Conservation (phyloP, 1,140 invertebrate species). For the Oreohelix idahoensis region DNA sequence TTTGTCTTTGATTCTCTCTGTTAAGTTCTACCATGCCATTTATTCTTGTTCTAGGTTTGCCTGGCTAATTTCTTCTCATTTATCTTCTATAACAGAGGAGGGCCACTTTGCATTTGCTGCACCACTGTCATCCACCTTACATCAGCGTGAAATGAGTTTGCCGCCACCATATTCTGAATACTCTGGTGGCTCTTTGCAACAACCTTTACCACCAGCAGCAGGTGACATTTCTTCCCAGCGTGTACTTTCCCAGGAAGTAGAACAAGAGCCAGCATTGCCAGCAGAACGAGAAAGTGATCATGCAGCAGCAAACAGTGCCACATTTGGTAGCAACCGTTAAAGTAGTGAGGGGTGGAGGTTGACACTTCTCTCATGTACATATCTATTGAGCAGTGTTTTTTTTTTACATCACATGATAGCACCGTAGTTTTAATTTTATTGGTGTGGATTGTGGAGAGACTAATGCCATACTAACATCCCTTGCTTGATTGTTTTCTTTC, state of each 20-base stretch:
- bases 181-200: not conserved
- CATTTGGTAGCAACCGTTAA: not conserved
- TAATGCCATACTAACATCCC: no score
- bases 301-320: not conserved
- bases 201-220: not conserved
- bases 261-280: not conserved
- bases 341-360: not conserved
- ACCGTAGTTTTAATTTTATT: no score
- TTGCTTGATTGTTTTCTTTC: no score
- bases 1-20: not conserved
- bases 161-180: slow-evolving; percentile 10
- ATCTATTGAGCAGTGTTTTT: not conserved
- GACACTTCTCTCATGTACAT: not conserved
- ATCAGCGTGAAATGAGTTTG: not conserved
- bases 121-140: not conserved
- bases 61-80: not conserved
- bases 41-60: not conserved
- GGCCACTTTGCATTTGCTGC: not conserved
- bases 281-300: not conserved
- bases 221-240: not conserved
- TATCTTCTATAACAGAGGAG: not conserved
- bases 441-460: no score
- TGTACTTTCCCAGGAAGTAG: not conserved
- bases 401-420: not conserved
- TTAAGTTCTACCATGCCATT: not conserved